Evolutionary conservation across 2,888 invertebrate genomes (phyloP).

Genomic region (Ametastegia equiseti): DNA sequence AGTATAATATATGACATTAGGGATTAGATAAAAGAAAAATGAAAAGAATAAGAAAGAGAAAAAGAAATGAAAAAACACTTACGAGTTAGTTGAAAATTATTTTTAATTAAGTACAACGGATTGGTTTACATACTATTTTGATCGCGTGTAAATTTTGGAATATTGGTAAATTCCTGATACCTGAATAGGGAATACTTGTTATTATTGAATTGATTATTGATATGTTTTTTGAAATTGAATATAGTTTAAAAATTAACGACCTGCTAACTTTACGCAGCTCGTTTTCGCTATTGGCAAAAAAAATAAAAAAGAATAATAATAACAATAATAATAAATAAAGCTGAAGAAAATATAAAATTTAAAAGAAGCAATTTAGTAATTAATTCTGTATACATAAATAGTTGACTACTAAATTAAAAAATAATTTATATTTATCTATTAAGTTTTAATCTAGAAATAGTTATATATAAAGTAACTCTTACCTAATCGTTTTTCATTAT

Average conservation of each 20-base stretch:
- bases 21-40: no score
- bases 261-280: not conserved
- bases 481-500: constrained; percentile 42
- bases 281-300: constrained; percentile 23
- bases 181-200: not conserved
- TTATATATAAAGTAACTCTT: constrained; percentile 26
- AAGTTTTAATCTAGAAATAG: constrained; percentile 34
- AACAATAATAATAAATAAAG: not conserved
- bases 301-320: not conserved
- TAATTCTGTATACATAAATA: constrained; percentile 57
- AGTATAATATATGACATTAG: constrained; percentile 58
- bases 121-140: constrained; percentile 41
- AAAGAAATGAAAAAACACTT: constrained; percentile 17
- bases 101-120: constrained; percentile 22
- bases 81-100: constrained; percentile 47
- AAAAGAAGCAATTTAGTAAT: constrained; percentile 56
- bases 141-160: constrained; percentile 13
- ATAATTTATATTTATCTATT: constrained; percentile 27
- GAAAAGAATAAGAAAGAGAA: constrained; percentile 46
- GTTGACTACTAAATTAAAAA: constrained; percentile 50
- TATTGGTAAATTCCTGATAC: constrained; percentile 3
- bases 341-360: constrained; percentile 30
- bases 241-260: not conserved
- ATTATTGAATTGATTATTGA: constrained; percentile 19
- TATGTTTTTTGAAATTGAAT: not conserved